Conservation (phyloP, 2,888 invertebrate species). For the Drosophila kokeensis region DNA sequence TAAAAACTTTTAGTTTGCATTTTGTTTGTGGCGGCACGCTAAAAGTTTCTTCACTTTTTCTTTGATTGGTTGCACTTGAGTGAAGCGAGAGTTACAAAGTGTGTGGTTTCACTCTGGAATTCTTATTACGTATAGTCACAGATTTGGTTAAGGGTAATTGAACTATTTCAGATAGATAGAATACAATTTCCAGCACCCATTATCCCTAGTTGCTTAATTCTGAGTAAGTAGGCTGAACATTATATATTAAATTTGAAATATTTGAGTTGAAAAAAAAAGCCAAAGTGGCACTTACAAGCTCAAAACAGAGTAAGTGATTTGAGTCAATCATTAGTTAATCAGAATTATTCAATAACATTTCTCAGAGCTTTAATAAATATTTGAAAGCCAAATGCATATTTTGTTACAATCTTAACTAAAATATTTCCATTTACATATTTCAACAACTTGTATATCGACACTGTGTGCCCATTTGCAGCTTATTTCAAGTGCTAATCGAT, state of each 20-base stretch:
- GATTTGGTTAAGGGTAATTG: neutral
- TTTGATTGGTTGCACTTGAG: neutral
- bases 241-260: neutral
- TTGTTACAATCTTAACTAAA: neutral
- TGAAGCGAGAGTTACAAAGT: neutral
- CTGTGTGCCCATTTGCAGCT: constrained; percentile 17
- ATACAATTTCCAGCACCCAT: neutral
- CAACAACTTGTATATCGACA: constrained; percentile 30
- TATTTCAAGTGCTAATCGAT: constrained; percentile 48
- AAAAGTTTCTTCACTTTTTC: constrained; percentile 3
- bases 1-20: constrained; percentile 50
- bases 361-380: neutral
- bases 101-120: neutral
- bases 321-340: neutral
- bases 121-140: neutral
- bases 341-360: neutral
- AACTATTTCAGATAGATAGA: neutral
- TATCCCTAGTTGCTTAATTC: neutral
- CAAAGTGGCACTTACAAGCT: neutral
- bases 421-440: constrained; percentile 6
- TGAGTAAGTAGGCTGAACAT: neutral
- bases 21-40: constrained; percentile 2
- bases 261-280: neutral
- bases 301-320: neutral
- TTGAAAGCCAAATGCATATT: neutral